Evolutionary conservation across 2,113 vertebrate genomes (phyloP).

Genomic region (Meriones unguiculatus): DNA sequence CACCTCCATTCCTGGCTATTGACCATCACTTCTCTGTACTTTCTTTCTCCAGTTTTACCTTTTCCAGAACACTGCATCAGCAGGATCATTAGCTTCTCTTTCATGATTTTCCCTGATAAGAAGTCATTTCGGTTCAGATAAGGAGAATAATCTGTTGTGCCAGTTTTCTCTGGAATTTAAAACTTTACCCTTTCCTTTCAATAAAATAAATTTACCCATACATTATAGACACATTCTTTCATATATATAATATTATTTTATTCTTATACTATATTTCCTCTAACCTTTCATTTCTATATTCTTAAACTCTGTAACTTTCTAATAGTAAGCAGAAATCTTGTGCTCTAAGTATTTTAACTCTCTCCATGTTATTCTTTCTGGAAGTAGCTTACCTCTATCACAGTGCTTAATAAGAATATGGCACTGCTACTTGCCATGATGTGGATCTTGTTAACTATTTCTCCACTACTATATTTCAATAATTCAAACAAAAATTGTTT

Average conservation of each 20-base stretch:
- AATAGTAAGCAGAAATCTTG: neutral
- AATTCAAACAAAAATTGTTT: slow-evolving; percentile 15
- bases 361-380: neutral
- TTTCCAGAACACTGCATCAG: neutral
- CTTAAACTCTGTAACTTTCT: slow-evolving; percentile 26
- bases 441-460: neutral
- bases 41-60: neutral
- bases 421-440: neutral
- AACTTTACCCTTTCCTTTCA: neutral
- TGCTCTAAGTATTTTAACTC: neutral
- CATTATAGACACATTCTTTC: neutral
- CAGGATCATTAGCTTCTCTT: neutral
- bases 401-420: neutral
- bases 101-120: neutral
- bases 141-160: neutral
- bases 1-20: no score
- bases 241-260: neutral
- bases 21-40: neutral
- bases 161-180: neutral
- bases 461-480: neutral
- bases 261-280: slow-evolving; percentile 31
- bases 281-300: neutral
- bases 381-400: neutral
- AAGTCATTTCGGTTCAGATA: neutral
- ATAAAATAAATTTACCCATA: neutral